Conservation (phyloP, 2,797 vertebrate species). For the Lutjanus campechanus region DNA sequence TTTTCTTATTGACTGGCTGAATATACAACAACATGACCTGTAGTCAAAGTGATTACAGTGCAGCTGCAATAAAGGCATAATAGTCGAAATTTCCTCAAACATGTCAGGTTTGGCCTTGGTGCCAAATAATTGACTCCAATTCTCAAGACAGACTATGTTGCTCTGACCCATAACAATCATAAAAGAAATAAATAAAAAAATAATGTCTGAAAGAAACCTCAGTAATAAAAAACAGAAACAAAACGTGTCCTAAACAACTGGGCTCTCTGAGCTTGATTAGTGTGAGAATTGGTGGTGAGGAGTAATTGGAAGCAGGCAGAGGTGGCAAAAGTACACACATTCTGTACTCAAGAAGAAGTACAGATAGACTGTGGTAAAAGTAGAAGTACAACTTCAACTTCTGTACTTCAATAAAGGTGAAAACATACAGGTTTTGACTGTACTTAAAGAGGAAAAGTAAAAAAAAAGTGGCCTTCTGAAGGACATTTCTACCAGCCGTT, state of each 20-base stretch:
- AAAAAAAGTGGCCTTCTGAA: too few relatives aligned
- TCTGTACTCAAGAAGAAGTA: too few relatives aligned
- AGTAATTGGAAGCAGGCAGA: conserved; percentile 47
- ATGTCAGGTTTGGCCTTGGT: neutral
- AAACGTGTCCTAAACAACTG: too few relatives aligned
- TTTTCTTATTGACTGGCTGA: conserved; percentile 24
- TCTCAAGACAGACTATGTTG: conserved; percentile 7
- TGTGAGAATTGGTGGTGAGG: conserved; percentile 24
- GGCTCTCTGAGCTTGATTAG: neutral
- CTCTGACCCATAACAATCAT: conserved; percentile 9
- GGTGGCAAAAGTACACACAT: too few relatives aligned
- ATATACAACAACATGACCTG: neutral
- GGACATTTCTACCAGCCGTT: too few relatives aligned
- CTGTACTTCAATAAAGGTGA: too few relatives aligned
- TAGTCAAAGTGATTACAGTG: conserved; percentile 10
- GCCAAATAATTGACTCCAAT: neutral
- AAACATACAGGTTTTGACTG: too few relatives aligned
- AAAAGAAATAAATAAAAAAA: neutral
- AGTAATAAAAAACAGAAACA: too few relatives aligned
- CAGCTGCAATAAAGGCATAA: conserved; percentile 1
- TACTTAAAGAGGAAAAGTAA: too few relatives aligned
- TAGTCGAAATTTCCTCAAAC: neutral
- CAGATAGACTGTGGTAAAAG: too few relatives aligned
- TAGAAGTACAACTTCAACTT: too few relatives aligned
- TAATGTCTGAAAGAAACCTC: neutral